phyloP scores from a whole-genome alignment of 2,888 invertebrate species.

The Corbicula japonica region DNA sequence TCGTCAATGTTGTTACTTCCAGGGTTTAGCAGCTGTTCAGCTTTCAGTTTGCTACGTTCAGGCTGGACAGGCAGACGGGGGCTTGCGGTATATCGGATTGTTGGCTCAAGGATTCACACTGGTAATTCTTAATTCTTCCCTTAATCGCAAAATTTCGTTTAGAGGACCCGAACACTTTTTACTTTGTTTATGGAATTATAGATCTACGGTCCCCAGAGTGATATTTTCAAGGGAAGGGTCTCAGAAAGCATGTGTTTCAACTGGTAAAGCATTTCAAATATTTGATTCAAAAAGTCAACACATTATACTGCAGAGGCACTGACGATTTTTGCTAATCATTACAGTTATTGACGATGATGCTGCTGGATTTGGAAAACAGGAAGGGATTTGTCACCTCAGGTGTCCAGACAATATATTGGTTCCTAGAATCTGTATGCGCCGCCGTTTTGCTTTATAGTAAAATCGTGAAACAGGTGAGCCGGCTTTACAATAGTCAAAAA shows the following conservation, averaged over 20 bases:
- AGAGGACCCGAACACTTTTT: not conserved
- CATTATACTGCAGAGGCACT: not conserved
- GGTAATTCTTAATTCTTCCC: conserved; percentile 1
- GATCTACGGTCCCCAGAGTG: not conserved
- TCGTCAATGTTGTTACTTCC: not conserved
- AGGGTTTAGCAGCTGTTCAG: conserved; percentile 16
- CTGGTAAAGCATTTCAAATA: not conserved
- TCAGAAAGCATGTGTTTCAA: not conserved
- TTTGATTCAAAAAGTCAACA: not conserved
- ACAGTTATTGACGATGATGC: conserved; percentile 36
- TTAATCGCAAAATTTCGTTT: not conserved
- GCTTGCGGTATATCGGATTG: conserved; percentile 6
- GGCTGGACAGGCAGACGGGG: conserved; percentile 2
- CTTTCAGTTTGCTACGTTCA: conserved; percentile 21
- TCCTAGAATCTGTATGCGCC: conserved; percentile 71
- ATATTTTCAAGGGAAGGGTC: not conserved
- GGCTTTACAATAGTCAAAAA: too few relatives aligned
- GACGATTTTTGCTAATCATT: not conserved
- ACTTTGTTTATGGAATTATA: not conserved
- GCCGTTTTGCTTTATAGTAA: conserved; percentile 80
- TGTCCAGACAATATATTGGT: conserved; percentile 67
- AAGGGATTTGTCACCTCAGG: conserved; percentile 58
- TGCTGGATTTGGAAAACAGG: conserved; percentile 41
- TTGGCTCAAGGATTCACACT: not conserved
- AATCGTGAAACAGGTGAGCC: conserved; percentile 72